Evolutionary conservation across 2,888 invertebrate genomes (phyloP), one percentile per base, ranked within the genome.

Genomic region (Gymnosoma rotundatum): DNA sequence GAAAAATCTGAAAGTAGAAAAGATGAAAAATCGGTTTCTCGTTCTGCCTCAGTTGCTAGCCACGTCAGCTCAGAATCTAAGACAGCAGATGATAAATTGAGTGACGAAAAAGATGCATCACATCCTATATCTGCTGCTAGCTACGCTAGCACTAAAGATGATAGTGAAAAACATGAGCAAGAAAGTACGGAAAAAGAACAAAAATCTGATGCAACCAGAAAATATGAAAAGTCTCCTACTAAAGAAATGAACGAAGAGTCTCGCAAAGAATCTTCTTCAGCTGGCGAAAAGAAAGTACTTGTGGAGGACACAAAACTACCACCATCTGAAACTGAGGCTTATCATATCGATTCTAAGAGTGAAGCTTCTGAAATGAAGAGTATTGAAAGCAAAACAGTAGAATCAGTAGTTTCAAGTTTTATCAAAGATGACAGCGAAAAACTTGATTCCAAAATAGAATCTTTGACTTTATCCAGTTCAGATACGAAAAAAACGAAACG

Each of bases 211-310:
- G 64, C 73, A 0, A 86, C 87, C 0, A 88, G 88, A 73, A 42
- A 42, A 12, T 9, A 42, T 42, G 12, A 12, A 12, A 42, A 8
- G 12, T 89, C 92, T 0, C 90, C 32, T 32, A 32, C 0, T 32
- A 2, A 6, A 8, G 32, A 32, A 32, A 32, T 32, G 6, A 32
- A 32, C 2, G 32, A 32, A 32, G 8, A 32, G 6, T 91, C 25
- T 16, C 60, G 2, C 25, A 32, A 32, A 32, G 50, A 78, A 12
- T 73, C 84, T 5, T 80, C 3, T 80, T 2, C 2, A 32, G 5
- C 25, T 32, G 25, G 5, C 2, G 25, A 32, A 32, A 5, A 32
- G 6, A 32, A 32, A 5, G 32, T 2, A 32, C 32, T 32, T 32
- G 32, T 6, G 6, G 32, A 32, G 32, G 32, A 32, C 0, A 32